Evolutionary conservation across 2,113 vertebrate species (phyloP).

Genomic region (Istiophorus platypterus): DNA sequence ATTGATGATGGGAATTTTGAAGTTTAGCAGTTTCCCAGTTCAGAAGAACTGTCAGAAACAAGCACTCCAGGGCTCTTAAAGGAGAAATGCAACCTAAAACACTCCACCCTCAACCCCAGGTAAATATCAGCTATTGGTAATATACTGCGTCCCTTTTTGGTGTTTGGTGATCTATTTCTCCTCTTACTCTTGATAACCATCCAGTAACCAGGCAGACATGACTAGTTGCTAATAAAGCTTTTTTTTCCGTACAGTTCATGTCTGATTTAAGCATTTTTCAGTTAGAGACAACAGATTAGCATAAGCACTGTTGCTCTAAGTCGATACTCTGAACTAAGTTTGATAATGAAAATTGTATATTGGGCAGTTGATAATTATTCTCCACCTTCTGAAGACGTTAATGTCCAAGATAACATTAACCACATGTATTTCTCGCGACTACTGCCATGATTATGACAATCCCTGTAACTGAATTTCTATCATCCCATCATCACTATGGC

Average conservation of each 20-base stretch:
- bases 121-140: slow-evolving; percentile 59
- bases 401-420: neutral
- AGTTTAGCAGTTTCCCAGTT: slow-evolving; percentile 72
- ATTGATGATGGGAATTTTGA: slow-evolving; percentile 84
- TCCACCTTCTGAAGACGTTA: neutral
- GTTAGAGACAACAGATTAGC: neutral
- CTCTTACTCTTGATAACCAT: slow-evolving; percentile 10
- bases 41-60: slow-evolving; percentile 66
- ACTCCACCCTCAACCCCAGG: slow-evolving; percentile 44
- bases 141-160: slow-evolving; percentile 21
- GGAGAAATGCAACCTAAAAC: slow-evolving; percentile 52
- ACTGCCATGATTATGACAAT: neutral
- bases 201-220: slow-evolving; percentile 15
- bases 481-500: slow-evolving; percentile 1
- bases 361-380: neutral
- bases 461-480: slow-evolving; percentile 2
- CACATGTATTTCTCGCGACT: neutral
- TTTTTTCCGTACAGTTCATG: neutral
- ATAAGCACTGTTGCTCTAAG: neutral
- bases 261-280: slow-evolving; percentile 2
- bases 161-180: slow-evolving; percentile 31
- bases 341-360: slow-evolving; percentile 6
- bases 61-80: slow-evolving; percentile 53
- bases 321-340: neutral
- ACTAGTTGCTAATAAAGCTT: neutral